A percentile compares a stretch with the other conserved stretches of the same genome.
Conservation (phyloP, 2,797 vertebrate species). For the Eulemur rubriventer region DNA sequence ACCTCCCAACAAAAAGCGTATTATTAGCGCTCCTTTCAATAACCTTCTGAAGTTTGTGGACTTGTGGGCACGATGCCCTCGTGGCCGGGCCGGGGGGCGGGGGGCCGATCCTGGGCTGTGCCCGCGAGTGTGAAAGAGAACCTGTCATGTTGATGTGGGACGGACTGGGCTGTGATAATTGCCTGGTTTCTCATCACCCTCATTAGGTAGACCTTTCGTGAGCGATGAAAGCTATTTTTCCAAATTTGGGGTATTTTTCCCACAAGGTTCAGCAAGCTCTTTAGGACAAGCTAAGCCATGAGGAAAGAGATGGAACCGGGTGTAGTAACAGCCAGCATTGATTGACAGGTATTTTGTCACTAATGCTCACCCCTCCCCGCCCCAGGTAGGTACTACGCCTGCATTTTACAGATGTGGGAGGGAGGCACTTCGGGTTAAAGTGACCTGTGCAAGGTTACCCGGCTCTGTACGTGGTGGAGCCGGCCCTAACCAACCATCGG, state of each 20-base stretch:
- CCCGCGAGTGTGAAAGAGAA: accelerated
- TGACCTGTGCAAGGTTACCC: not conserved
- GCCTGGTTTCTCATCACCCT: not conserved
- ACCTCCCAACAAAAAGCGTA: not conserved
- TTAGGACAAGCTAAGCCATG: not conserved
- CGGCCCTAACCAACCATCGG: not conserved
- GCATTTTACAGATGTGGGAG: no score
- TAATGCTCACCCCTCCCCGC: accelerated
- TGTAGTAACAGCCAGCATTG: no score
- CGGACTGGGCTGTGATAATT: not conserved
- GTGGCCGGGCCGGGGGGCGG: accelerated
- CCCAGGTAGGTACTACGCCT: not conserved
- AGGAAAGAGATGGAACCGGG: not conserved
- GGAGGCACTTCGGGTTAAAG: not conserved
- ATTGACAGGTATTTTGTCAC: no score
- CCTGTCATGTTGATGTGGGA: accelerated
- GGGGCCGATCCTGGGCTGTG: not conserved
- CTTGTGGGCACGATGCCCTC: not conserved
- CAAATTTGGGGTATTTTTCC: not conserved
- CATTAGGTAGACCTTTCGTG: not conserved
- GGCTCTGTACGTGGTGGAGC: not conserved
- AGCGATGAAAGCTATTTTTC: not conserved
- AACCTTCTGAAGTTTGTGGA: not conserved
- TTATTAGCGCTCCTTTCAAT: not conserved
- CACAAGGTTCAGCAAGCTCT: not conserved